A percentile compares a stretch with the other conserved stretches of the same genome.
Conservation (phyloP, 1,140 invertebrate species). For the Dendroctonus ponderosae region DNA sequence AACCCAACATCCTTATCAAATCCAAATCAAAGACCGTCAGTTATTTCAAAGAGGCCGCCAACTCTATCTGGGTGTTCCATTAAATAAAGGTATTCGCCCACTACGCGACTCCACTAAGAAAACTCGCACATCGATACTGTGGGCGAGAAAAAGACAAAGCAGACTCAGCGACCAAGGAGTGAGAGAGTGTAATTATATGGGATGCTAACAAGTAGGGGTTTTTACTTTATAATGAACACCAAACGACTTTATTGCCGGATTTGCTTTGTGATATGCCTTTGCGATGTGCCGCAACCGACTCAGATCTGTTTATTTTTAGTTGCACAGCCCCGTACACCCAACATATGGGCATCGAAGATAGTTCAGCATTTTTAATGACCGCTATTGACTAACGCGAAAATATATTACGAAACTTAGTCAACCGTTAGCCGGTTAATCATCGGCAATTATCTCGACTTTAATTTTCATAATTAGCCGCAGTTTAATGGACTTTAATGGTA, state of each 20-base stretch:
- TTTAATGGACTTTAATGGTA: too few relatives aligned
- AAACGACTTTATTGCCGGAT: conserved; percentile 35
- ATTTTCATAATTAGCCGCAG: too few relatives aligned
- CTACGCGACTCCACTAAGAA: conserved; percentile 17
- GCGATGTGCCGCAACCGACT: too few relatives aligned
- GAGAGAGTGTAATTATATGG: conserved; percentile 38
- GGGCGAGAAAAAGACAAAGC: conserved; percentile 10
- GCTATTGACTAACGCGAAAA: too few relatives aligned
- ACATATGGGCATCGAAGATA: too few relatives aligned
- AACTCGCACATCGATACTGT: background rate
- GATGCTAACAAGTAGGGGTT: conserved; percentile 43
- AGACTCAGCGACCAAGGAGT: conserved; percentile 10
- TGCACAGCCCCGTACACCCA: too few relatives aligned
- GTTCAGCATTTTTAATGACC: too few relatives aligned
- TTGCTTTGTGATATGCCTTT: too few relatives aligned
- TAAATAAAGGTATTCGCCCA: conserved; percentile 44
- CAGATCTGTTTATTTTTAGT: too few relatives aligned
- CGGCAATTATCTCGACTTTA: too few relatives aligned
- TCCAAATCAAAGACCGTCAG: conserved; percentile 39
- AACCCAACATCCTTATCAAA: background rate
- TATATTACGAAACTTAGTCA: too few relatives aligned
- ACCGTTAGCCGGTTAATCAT: too few relatives aligned
- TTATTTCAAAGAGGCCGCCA: conserved; percentile 45
- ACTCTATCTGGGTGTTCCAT: conserved; percentile 47
- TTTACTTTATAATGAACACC: conserved; percentile 37